Evolutionary conservation across 2,888 invertebrate species (phyloP), one percentile per base, ranked within the genome.

Genomic region (Heliconius aoede): DNA sequence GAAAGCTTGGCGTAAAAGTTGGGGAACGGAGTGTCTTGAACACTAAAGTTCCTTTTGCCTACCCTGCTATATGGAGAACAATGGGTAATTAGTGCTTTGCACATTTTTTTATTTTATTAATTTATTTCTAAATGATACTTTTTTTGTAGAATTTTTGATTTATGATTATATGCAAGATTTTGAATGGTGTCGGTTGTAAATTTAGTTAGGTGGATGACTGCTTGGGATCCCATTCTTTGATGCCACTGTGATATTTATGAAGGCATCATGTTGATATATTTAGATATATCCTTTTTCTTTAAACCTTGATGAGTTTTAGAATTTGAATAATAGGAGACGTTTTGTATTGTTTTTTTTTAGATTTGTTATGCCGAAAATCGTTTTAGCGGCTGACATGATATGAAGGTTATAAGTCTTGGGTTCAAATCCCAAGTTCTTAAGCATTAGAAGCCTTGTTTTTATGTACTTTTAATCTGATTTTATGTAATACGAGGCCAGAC

Each of bases 21-120:
- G 15, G 40, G 4, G 40, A 4, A 40, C 15, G 3, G 21, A 46
- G 8, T 46, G 21, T 46, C 21, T 46, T 3, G n/a, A 46, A 21
- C 8, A 46, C 21, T 46, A 21, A n/a, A 8, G 46, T 46, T 46
- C 21, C 18, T 3, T 46, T 7, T 46, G 46, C 18, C 5, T 18
- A 46, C 1, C 18, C 46, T 7, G 18, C 18, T 46, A 46, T 7
- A 46, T 7, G 7, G 0, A 82, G 80, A 84, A 85, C 84, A 82
- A 85, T 83, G 82, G 85, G 85, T 88, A 88, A 89, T 90, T 88
- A 87, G 85, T 83, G 85, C 87, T 87, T 89, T 84, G 85, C 83
- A 83, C 80, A 81, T 84, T 84, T 82, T 83, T 81, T 80, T 75
- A 74, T 75, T 77, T 24, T n/a, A n/a, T n/a, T n/a, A n/a, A n/a